These are phyloP conservation scores for Eolophus roseicapilla DNA, from an alignment of 2,113 vertebrate genomes.

Conservation along the genomic window DNA sequence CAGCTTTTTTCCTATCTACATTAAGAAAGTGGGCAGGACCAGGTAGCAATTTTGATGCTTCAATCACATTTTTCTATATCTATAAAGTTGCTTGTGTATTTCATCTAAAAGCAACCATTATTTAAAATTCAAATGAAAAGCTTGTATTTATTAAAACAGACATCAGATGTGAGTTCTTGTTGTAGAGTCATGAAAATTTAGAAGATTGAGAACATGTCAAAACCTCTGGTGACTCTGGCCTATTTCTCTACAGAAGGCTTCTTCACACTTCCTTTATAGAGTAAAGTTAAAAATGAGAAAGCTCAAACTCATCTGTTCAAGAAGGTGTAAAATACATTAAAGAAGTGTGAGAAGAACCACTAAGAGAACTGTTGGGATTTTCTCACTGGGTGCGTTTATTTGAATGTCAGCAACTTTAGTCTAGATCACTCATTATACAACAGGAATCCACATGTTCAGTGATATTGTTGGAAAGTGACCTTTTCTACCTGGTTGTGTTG, in stretches of 20 bases:
- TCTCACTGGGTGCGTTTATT: conserved; percentile 36
- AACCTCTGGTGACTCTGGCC: conserved; percentile 7
- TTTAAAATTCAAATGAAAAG: neutral
- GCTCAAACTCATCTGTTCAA: conserved; percentile 4
- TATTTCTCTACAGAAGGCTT: conserved; percentile 9
- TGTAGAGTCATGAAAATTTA: neutral
- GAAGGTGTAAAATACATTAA: conserved; percentile 17
- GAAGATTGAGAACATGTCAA: neutral
- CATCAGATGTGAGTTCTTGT: neutral
- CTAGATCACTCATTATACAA: conserved; percentile 38
- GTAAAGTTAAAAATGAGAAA: conserved; percentile 13
- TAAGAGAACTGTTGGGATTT: conserved; percentile 15
- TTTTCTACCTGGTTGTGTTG: neutral
- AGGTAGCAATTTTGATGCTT: neutral
- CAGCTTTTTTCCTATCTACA: neutral
- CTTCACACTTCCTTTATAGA: neutral
- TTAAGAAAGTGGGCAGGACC: neutral
- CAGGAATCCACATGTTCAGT: neutral
- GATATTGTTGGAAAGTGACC: neutral
- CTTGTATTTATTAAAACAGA: neutral
- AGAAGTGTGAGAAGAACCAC: conserved; percentile 21
- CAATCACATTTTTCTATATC: neutral
- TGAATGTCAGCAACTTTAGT: conserved; percentile 50
- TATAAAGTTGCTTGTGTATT: neutral
- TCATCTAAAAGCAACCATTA: neutral